Evolutionary conservation across 37 sponge, comb jelly and placozoan species (phyloP).

Genomic region (Chondrosia reniformis): DNA sequence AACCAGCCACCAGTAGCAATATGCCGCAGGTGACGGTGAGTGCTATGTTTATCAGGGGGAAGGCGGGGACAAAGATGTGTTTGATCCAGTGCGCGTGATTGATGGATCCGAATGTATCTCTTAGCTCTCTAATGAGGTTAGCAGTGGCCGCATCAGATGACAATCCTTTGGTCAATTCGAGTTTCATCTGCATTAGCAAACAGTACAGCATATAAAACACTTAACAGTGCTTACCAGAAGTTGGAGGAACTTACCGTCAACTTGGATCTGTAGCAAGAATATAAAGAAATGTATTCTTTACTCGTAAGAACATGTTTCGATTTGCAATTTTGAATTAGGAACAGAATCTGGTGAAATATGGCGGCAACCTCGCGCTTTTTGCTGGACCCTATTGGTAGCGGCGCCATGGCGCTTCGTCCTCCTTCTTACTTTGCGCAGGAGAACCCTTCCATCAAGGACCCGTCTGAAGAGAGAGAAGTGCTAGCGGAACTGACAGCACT

Average conservation of each 20-base stretch:
- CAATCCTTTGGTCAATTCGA: too few species aligned
- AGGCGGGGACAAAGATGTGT: background rate
- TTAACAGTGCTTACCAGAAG: too few species aligned
- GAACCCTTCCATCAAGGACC: background rate
- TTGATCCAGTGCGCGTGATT: background rate
- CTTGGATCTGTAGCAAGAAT: too few species aligned
- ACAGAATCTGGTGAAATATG: background rate
- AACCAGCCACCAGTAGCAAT: background rate
- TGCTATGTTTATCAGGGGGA: background rate
- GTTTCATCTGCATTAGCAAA: too few species aligned
- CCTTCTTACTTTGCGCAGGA: conserved; percentile 12
- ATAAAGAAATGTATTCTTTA: too few species aligned
- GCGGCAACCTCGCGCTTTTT: background rate
- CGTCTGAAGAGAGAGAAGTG: background rate
- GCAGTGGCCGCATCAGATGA: too few species aligned
- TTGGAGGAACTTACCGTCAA: too few species aligned
- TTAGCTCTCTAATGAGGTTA: too few species aligned
- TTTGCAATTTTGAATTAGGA: background rate
- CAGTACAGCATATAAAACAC: too few species aligned
- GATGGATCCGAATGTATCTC: background rate
- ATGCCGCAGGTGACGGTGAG: background rate
- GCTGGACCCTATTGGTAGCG: too few species aligned
- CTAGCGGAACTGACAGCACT: background rate
- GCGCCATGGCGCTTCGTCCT: conserved; percentile 2
- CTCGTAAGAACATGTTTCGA: too few species aligned